A percentile compares a stretch with the other conserved stretches of the same genome.
phyloP scores from a whole-genome alignment of 37 sponge, comb jelly and placozoan species.

The Oopsacas minuta region DNA sequence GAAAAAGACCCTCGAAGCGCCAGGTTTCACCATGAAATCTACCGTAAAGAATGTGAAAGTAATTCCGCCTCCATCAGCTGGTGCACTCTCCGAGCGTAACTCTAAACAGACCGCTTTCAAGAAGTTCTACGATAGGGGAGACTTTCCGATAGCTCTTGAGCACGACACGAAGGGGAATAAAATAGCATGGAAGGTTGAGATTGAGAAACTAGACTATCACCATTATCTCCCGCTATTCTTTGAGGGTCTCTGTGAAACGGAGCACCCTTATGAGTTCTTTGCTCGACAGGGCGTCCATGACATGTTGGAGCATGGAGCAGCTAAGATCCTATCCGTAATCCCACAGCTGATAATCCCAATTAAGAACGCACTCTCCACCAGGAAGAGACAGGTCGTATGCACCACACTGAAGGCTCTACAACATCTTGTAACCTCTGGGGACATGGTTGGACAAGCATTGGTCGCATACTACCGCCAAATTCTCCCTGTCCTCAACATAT shows the following conservation, averaged over 20 bases:
- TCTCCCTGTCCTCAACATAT: constrained; percentile 90
- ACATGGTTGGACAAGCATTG: constrained; percentile 91
- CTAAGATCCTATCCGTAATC: constrained; percentile 86
- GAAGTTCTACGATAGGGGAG: constrained; percentile 96
- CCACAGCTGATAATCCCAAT: constrained; percentile 98
- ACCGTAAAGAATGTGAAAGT: constrained; percentile 78
- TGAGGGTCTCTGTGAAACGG: constrained; percentile 89
- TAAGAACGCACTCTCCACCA: constrained; percentile 90
- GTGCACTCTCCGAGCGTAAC: constrained; percentile 66
- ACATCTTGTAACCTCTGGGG: constrained; percentile 76
- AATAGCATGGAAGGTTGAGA: constrained; percentile 99
- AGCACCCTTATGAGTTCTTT: constrained; percentile 97
- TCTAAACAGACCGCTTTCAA: constrained; percentile 72
- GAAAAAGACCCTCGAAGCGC: constrained; percentile 22
- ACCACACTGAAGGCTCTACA: constrained; percentile 88
- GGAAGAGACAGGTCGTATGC: constrained; percentile 73
- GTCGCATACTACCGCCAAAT: constrained; percentile 98
- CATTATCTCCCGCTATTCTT: constrained; percentile 98
- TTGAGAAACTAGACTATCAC: constrained; percentile 95
- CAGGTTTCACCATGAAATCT: constrained; percentile 82
- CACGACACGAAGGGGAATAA: constrained; percentile 98
- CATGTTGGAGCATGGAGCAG: constrained; percentile 92
- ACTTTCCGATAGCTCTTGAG: constrained; percentile 94
- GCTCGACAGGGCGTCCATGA: constrained; percentile 96
- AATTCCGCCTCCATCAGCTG: constrained; percentile 63